Evolutionary conservation across 2,888 invertebrate genomes (phyloP), one percentile per base, ranked within the genome.

Genomic region (Ommatoiulus sabulosus): DNA sequence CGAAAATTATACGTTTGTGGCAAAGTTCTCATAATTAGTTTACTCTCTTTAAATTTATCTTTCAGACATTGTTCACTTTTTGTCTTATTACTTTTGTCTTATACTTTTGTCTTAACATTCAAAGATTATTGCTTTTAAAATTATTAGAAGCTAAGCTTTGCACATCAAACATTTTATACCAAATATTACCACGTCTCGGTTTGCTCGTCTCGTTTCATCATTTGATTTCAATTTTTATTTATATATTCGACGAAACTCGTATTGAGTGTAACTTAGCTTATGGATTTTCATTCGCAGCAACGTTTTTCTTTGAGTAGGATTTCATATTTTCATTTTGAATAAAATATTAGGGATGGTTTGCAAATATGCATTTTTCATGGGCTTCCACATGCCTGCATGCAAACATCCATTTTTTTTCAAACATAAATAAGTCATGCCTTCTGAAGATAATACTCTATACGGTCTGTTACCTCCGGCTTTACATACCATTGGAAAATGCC

Each of bases 311-410:
- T 80, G 35, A 80, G 12, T 15, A 7, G 35, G 80, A 80, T 80
- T 80, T 80, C 15, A 80, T 35, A 80, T 80, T 35, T 80, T 80
- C 35, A 35, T 35, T 80, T 15, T 80, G 80, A 80, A 80, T 80
- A 80, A 80, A 80, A 80, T 80, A 80, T 80, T 80, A 35, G 35
- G 35, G 15, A 24, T 12, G 80, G 35, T 80, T 80, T 80, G 35
- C 8, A 80, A 80, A 80, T 80, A 80, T 80, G 80, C 35, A 80
- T 80, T 35, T 80, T 80, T 35, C 80, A 80, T 80, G 15, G 35
- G 35, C 12, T 15, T 80, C 35, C 35, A 80, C 35, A 80, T 24
- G 12, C 12, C 3, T 63, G 20, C 80, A 80, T 35, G 12, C 80
- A 12, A n/a, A 5, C 5, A 20, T 2, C 24, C 35, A 12, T 80